phyloP scores from a whole-genome alignment of 1,140 invertebrate species.

The Gryon sp. region DNA sequence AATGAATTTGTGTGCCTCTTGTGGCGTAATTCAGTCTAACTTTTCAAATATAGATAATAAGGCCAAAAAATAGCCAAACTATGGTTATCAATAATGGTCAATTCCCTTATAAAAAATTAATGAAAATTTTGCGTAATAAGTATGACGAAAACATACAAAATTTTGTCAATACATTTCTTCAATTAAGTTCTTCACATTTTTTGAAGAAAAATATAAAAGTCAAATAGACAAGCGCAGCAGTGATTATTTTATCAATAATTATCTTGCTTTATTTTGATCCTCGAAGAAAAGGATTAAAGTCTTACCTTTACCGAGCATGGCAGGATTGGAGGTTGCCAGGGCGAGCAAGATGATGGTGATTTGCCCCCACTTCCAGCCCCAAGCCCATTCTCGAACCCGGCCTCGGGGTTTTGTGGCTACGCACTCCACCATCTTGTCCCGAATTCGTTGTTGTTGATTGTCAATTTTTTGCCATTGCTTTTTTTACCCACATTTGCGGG shows the following conservation, averaged over 20 bases:
- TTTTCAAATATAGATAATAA: too few species aligned
- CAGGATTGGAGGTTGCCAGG: constrained; percentile 75
- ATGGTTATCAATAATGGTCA: too few species aligned
- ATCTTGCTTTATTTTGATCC: constrained; percentile 45
- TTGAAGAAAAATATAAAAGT: background rate
- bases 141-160: too few species aligned
- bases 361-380: constrained; percentile 73
- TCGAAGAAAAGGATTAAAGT: constrained; percentile 49
- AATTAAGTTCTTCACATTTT: too few species aligned
- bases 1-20: too few species aligned
- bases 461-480: constrained; percentile 68
- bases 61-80: too few species aligned
- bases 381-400: constrained; percentile 54
- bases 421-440: constrained; percentile 68
- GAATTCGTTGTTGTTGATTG: constrained; percentile 64
- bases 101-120: too few species aligned
- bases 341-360: constrained; percentile 72
- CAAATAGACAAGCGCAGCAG: constrained; percentile 12
- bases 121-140: too few species aligned
- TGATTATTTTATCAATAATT: constrained; percentile 34
- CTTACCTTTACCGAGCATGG: constrained; percentile 76
- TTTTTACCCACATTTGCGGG: constrained; percentile 70
- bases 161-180: too few species aligned
- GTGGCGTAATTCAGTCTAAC: too few species aligned
- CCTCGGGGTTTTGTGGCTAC: constrained; percentile 59